Evolutionary conservation across 2,797 vertebrate species (phyloP), one percentile per base, ranked within the genome.

Genomic region (Anisognathus igniventris): DNA sequence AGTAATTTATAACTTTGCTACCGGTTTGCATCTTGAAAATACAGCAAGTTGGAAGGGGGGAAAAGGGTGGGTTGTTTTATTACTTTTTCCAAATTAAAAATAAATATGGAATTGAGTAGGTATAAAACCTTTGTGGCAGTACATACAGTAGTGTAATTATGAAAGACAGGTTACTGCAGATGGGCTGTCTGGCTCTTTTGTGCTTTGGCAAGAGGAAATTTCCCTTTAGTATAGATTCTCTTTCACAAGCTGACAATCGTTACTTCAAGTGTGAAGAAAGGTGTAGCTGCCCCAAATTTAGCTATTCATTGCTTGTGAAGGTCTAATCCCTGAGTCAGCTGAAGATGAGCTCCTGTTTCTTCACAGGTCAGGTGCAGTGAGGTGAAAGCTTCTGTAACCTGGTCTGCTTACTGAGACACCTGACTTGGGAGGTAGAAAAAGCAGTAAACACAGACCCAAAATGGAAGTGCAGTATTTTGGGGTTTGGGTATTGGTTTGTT

Each of bases 291-390:
- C 51, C 45, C 88, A 72, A 73, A 64, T 88, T 75, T 7, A 78
- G 76, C 35, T 84, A 6, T 78, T 92, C 67, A 57, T 86, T 76
- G 75, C 44, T 66, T 93, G 53, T 80, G 84, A 79, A 87, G 74
- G 56, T 91, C 56, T 86, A 64, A 78, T 90, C 12, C 27, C 67
- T 28, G 66, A 88, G 25, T 68, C 70, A 68, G 62, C 58, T 84
- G 85, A 95, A 86, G 78, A 64, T 85, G 61, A 91, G 28, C 64
- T 70, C 47, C 31, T 73, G 0, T 56, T 85, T 86, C 40, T 80
- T 84, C 70, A 31, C 24, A 62, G 58, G 31, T 90, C 30, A 42
- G 65, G 25, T 91, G 37, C 30, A 39, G 76, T 40, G 25, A 2
- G 3, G 9, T 39, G 39, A 83, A 89, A 77, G 35, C 21, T 33